phyloP scores from a whole-genome alignment of 2,797 vertebrate species.

The Schizothorax lantsangensis region DNA sequence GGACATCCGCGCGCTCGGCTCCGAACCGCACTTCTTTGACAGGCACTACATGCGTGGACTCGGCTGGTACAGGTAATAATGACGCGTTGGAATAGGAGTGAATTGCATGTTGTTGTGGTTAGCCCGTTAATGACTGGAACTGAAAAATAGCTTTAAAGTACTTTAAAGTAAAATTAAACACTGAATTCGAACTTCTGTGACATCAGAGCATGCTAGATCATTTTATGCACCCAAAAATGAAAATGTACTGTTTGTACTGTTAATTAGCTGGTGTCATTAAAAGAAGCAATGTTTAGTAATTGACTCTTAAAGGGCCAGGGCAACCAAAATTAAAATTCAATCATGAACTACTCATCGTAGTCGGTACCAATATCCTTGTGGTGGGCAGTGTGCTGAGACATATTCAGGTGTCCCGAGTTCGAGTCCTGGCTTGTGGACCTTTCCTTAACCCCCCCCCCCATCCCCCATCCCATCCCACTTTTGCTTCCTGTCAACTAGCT shows the following conservation, averaged over 20 bases:
- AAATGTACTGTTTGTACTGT: neutral
- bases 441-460: too few species aligned
- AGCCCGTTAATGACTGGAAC: too few species aligned
- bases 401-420: neutral
- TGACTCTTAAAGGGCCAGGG: neutral
- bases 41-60: constrained; percentile 83
- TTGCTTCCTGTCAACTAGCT: neutral
- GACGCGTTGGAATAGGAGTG: neutral
- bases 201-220: neutral
- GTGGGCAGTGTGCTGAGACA: too few species aligned
- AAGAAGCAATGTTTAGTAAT: neutral
- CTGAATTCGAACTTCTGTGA: neutral
- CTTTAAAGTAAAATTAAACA: neutral
- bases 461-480: too few species aligned
- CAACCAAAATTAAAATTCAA: neutral
- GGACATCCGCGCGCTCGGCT: constrained; percentile 81
- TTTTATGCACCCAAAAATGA: neutral
- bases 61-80: constrained; percentile 83
- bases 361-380: too few species aligned
- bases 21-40: constrained; percentile 85
- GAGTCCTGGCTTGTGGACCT: neutral
- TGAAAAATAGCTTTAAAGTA: too few species aligned
- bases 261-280: neutral
- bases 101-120: neutral
- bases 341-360: neutral